phyloP scores from a whole-genome alignment of 2,113 vertebrate genomes.

The Condylura cristata region DNA sequence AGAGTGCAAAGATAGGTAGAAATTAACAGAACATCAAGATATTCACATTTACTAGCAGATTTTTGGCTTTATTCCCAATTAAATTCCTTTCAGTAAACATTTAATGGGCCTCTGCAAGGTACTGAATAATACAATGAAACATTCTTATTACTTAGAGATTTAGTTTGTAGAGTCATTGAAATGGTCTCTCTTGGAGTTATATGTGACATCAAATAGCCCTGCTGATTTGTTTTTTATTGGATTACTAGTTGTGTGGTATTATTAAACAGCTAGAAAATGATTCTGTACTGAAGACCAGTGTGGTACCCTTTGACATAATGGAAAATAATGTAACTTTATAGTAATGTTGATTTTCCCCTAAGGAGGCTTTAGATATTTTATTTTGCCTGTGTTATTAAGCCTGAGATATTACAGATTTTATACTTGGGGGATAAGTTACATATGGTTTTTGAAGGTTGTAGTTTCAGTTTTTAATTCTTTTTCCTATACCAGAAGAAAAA shows the following conservation, averaged over 20 bases:
- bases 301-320: constrained; percentile 38
- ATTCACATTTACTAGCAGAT: constrained; percentile 35
- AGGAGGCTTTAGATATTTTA: constrained; percentile 24
- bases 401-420: neutral
- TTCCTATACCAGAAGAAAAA: neutral
- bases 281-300: constrained; percentile 48
- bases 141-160: constrained; percentile 39
- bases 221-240: constrained; percentile 57
- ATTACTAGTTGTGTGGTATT: constrained; percentile 54
- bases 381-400: constrained; percentile 61
- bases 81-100: constrained; percentile 64
- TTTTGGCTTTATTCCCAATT: constrained; percentile 51
- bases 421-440: constrained; percentile 20
- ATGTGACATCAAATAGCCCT: constrained; percentile 39
- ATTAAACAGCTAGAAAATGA: constrained; percentile 59
- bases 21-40: constrained; percentile 16
- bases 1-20: neutral
- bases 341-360: neutral
- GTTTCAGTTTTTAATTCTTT: constrained; percentile 41
- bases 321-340: constrained; percentile 8
- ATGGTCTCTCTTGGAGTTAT: constrained; percentile 37
- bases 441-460: neutral
- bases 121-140: constrained; percentile 46
- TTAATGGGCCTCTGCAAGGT: constrained; percentile 30
- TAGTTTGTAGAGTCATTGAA: constrained; percentile 35